Percentiles rank a stretch among this genome's conserved stretches.
Evolutionary conservation across 2,797 vertebrate species (phyloP).

Genomic region (Amblyraja radiata): DNA sequence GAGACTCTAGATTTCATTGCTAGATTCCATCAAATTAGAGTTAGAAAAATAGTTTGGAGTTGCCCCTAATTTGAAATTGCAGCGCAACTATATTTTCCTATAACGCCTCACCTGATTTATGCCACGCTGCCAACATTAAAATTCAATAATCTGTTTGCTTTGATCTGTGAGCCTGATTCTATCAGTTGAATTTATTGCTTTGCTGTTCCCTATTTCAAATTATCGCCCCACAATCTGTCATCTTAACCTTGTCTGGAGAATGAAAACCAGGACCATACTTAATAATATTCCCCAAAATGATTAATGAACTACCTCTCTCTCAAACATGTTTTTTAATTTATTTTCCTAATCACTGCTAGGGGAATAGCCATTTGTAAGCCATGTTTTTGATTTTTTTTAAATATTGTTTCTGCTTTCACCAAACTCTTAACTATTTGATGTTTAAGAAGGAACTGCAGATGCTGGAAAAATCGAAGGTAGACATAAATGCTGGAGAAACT

Average conservation of each 20-base stretch:
- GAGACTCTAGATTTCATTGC: too few relatives aligned
- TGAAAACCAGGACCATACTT: neutral
- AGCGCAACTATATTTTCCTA: neutral
- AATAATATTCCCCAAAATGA: neutral
- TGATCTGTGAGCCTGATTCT: neutral
- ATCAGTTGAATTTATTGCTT: neutral
- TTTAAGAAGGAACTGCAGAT: too few relatives aligned
- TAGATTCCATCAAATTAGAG: neutral
- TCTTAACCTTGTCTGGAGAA: neutral
- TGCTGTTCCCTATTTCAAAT: neutral
- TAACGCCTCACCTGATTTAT: neutral
- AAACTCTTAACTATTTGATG: neutral
- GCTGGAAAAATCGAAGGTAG: too few relatives aligned
- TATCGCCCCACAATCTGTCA: neutral
- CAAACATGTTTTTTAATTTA: neutral
- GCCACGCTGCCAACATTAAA: neutral
- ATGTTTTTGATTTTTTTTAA: neutral
- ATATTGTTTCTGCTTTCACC: neutral
- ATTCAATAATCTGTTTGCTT: neutral
- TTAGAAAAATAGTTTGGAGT: neutral
- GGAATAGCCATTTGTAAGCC: neutral
- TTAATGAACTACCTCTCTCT: neutral
- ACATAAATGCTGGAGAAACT: too few relatives aligned
- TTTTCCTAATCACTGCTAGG: neutral
- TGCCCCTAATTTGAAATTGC: neutral